Base-by-base conservation (phyloP, 2,113 vertebrate species). In the Lampris megalopsis region DNA sequence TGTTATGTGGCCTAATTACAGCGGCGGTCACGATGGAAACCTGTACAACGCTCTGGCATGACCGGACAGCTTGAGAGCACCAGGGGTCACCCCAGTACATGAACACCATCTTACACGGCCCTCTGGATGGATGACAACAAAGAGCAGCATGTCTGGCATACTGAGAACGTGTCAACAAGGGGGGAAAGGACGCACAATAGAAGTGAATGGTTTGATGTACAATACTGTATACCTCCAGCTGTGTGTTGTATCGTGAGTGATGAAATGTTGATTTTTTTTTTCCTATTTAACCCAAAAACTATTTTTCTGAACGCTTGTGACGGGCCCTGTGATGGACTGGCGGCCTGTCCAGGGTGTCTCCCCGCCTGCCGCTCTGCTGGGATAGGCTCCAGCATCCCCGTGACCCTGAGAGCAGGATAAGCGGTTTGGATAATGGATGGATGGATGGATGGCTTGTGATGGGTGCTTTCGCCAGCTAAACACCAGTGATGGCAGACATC, bases 1-100 rank as follows among this genome's bases (percentile, higher is more conserved):
- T 13, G 72, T 86, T 71, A 62, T 83, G 70, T 80, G 80, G 86
- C 74, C 85, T 86, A 82, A 88, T 89, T 88, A 88, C 67, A 42
- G 49, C 74, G 36, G 75, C 78, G 64, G 71, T 80, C 84, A 84
- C 79, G 87, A 73, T 78, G 56, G 40, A 43, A 50, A 70, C 52
- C 61, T 60, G 56, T 36, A 8, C 9, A 63, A 57, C 62, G 58
- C 78, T 13, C 38, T 68, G 53, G 81, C 64, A 45, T 65, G 0
- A 38, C 60, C 2, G 58, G 71, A 83, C 77, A 73, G 68, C 65
- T 67, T 72, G 70, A 75, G 76, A 49, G 24, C 3, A 0, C 56
- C 45, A 45, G 38, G 52, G 54, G 38, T 76, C 68, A 63, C 0
- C 45, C 37, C 35, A 64, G 75, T 65, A 70, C 62, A 62, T 70